Evolutionary conservation across 2,113 vertebrate species (phyloP).

Genomic region (Nanger granti): DNA sequence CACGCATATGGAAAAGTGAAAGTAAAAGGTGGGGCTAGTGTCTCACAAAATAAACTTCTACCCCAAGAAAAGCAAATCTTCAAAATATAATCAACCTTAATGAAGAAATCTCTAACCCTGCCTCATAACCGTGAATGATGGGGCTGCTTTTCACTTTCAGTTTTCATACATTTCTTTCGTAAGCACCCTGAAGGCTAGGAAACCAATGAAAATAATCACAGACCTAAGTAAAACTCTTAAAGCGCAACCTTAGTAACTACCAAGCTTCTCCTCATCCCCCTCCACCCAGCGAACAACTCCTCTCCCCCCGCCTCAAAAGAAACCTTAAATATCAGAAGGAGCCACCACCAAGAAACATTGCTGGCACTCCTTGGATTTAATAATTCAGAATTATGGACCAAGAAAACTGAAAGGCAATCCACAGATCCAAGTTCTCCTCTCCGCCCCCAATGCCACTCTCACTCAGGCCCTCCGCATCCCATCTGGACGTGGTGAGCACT

Average conservation of each 20-base stretch:
- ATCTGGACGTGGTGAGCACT: neutral
- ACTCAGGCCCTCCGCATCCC: neutral
- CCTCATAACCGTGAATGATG: neutral
- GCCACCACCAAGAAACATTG: neutral
- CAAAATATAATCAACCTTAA: constrained; percentile 5
- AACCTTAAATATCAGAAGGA: neutral
- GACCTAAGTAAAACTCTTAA: constrained; percentile 35
- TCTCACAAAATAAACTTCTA: constrained; percentile 38
- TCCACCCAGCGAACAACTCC: neutral
- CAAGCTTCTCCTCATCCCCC: neutral
- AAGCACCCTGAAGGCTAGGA: constrained; percentile 22
- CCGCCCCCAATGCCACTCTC: neutral
- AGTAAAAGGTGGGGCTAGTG: neutral
- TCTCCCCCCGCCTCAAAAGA: neutral
- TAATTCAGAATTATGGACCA: neutral
- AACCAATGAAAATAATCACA: constrained; percentile 47
- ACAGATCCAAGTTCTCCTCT: neutral
- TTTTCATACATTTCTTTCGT: constrained; percentile 17
- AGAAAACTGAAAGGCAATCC: neutral
- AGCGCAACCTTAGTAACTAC: constrained; percentile 19
- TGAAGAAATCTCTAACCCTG: neutral
- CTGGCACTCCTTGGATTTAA: neutral
- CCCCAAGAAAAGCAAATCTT: constrained; percentile 30
- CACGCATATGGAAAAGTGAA: neutral
- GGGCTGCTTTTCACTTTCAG: neutral